Evolutionary conservation across 2,113 vertebrate species (phyloP).

Genomic region (Coturnix japonica): DNA sequence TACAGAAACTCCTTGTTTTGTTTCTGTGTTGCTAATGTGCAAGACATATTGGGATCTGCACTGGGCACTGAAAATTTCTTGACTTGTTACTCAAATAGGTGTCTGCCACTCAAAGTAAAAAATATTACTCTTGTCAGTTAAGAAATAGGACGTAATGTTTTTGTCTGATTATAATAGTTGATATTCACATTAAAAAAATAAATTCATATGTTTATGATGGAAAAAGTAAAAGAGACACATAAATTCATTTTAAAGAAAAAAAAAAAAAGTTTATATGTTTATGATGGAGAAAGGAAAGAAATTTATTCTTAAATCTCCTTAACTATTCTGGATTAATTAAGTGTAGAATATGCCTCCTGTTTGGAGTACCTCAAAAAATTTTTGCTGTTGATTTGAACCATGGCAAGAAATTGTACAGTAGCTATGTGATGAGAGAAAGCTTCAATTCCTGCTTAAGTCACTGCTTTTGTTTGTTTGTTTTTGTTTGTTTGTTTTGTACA

Average conservation of each 20-base stretch:
- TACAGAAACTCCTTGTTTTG: neutral
- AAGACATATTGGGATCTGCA: neutral
- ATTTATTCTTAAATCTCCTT: neutral
- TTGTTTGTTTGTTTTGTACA: neutral
- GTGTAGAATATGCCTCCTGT: neutral
- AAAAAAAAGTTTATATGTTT: neutral
- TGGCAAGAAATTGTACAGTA: neutral
- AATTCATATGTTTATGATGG: no score
- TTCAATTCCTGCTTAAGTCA: neutral
- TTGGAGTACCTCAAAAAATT: neutral
- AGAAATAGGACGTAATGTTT: no score
- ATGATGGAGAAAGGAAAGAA: neutral
- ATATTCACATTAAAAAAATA: no score
- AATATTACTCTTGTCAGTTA: no score
- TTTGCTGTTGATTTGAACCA: rapidly evolving
- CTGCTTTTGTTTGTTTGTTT: neutral
- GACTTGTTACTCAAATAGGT: neutral
- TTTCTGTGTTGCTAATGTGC: neutral
- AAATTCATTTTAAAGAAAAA: neutral
- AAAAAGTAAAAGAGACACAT: neutral
- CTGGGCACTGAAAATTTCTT: neutral
- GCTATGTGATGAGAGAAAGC: neutral
- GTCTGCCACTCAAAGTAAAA: neutral
- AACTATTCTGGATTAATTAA: neutral
- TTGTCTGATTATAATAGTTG: no score